Percentiles rank a stretch among this genome's conserved stretches.
Evolutionary conservation across 2,888 invertebrate species (phyloP).

Genomic region (Xestobium rufovillosum): DNA sequence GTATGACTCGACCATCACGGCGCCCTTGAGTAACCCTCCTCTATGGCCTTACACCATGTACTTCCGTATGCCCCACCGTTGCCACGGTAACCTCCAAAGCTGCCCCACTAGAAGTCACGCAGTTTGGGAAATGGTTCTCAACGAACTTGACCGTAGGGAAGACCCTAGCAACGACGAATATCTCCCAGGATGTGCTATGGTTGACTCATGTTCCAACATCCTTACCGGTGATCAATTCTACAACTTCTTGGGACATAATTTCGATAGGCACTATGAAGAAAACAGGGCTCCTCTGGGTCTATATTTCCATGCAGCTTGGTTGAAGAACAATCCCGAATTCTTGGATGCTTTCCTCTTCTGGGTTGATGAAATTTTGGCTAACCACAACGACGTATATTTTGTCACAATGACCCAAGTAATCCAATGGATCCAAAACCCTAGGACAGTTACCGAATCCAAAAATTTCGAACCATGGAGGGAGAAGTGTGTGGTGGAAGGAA

Average conservation of each 20-base stretch:
- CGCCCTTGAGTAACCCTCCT: conserved; percentile 82
- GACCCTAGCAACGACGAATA: conserved; percentile 85
- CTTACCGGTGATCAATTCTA: conserved; percentile 89
- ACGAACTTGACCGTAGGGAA: conserved; percentile 85
- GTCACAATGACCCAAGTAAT: conserved; percentile 95
- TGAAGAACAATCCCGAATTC: conserved; percentile 87
- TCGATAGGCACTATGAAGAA: conserved; percentile 85
- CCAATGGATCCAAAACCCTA: conserved; percentile 91
- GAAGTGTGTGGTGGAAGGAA: conserved; percentile 82
- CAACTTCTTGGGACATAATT: conserved; percentile 89
- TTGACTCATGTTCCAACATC: conserved; percentile 90
- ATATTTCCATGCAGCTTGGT: conserved; percentile 91
- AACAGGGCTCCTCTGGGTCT: conserved; percentile 83
- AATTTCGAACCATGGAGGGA: conserved; percentile 94
- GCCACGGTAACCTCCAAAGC: conserved; percentile 86
- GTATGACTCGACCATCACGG: conserved; percentile 93
- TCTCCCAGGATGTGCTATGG: conserved; percentile 88
- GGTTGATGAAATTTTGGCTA: conserved; percentile 81
- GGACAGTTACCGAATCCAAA: conserved; percentile 75
- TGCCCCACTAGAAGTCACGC: conserved; percentile 89
- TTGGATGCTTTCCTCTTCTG: conserved; percentile 88
- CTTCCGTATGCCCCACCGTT: conserved; percentile 92
- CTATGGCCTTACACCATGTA: conserved; percentile 99
- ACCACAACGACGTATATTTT: conserved; percentile 87
- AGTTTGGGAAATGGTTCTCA: conserved; percentile 95